Base-by-base conservation (phyloP, 2,888 invertebrate genomes). In the Xanthia icteritia region DNA sequence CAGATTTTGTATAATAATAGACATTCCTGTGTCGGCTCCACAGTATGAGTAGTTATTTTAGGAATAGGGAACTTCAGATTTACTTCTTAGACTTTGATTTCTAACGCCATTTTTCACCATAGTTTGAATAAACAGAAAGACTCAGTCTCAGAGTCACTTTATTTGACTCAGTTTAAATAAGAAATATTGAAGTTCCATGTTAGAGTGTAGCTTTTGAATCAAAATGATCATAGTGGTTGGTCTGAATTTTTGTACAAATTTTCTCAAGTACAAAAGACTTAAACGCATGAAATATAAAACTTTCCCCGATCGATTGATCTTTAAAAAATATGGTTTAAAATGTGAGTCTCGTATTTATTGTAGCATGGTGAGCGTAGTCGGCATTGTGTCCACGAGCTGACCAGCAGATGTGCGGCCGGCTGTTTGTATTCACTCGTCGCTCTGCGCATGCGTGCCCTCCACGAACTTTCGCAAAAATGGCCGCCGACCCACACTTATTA, bases 361-460 rank as follows among this genome's bases (percentile, higher is more conserved):
- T 48, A 77, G 79, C 71, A 85, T 94, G 92, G 93, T 88, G 78
- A 77, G 77, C 54, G 31, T 87, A 91, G 77, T 72, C 74, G 86
- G 92, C 87, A 93, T 96, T 96, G 95, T 96, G 96, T 96, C 96
- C 96, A 95, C 95, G 95, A 94, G 95, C 93, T 96, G 96, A 95
- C 96, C 96, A 96, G 96, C 96, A 96, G 96, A 95, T 96, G 96
- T 95, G 94, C 94, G 94, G 91, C 89, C 91, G 94, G 94, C 94
- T 96, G 95, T 94, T 93, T 95, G 94, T 93, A 93, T 93, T 92
- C 92, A 92, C 88, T 91, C 89, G 79, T 79, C 85, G 85, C 86
- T 80, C 76, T 89, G 94, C 95, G 96, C 96, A 95, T 95, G 96
- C 95, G 95, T 92, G 91, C 92, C 90, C 88, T 87, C 77, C 80